Conservation (phyloP, 2,797 vertebrate species). For the Gymnocypris eckloni region DNA sequence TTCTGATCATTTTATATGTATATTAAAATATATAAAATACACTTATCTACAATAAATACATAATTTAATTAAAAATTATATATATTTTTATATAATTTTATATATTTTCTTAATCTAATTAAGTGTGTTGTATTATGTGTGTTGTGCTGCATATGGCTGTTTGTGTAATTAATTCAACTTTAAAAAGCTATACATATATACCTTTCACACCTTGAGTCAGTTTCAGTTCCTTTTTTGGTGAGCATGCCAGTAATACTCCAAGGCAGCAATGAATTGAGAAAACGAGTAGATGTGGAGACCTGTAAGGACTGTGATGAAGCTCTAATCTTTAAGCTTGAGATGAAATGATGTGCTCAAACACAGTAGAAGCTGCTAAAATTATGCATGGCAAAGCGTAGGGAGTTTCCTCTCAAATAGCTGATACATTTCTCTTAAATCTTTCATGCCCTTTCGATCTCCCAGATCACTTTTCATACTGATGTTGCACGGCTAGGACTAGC, state of each 20-base stretch:
- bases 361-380: conserved; percentile 60
- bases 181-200: background rate
- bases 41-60: background rate
- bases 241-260: background rate
- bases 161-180: background rate
- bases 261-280: background rate
- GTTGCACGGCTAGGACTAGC: conserved; percentile 69
- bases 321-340: background rate
- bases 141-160: background rate
- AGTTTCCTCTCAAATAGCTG: conserved; percentile 76
- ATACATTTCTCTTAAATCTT: conserved; percentile 78
- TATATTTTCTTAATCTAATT: background rate
- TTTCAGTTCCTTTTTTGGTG: background rate
- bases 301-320: background rate
- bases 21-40: background rate
- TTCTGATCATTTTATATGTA: background rate
- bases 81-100: background rate
- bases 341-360: conserved; percentile 55
- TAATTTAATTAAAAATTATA: background rate
- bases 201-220: background rate
- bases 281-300: background rate
- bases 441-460: conserved; percentile 77
- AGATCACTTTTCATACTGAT: conserved; percentile 76
- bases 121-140: background rate
- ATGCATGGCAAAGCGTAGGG: conserved; percentile 67